Percentiles rank a stretch among this genome's conserved stretches.
Conservation (phyloP, 2,113 vertebrate genomes). For the Stegostoma tigrinum region DNA sequence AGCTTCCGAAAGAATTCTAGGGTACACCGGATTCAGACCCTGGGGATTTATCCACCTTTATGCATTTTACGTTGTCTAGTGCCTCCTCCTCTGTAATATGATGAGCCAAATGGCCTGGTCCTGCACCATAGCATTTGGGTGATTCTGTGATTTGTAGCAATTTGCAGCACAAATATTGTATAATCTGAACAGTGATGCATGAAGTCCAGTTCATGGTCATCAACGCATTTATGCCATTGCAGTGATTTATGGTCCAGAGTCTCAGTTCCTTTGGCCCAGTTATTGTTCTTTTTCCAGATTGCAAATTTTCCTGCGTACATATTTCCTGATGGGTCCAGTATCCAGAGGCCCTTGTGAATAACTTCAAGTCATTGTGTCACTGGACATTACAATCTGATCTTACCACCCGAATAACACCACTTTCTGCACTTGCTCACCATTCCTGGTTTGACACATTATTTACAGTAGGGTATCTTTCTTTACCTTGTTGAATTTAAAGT, state of each 20-base stretch:
- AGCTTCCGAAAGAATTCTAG: too few relatives aligned
- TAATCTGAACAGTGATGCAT: not conserved
- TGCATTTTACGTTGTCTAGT: too few relatives aligned
- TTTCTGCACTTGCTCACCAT: not conserved
- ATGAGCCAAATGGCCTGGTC: too few relatives aligned
- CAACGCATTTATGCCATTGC: not conserved
- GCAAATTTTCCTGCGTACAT: not conserved
- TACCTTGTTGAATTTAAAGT: not conserved
- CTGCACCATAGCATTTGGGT: too few relatives aligned
- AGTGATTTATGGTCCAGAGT: not conserved
- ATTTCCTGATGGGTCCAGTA: not conserved
- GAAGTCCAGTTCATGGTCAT: not conserved
- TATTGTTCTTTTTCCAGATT: not conserved
- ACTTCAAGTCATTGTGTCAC: too few relatives aligned
- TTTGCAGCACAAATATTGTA: not conserved
- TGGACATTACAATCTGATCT: not conserved
- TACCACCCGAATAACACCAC: not conserved
- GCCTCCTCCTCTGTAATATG: too few relatives aligned
- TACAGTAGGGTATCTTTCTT: not conserved
- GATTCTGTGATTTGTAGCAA: not conserved
- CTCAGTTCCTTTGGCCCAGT: not conserved
- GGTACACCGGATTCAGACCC: too few relatives aligned
- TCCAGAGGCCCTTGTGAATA: not conserved
- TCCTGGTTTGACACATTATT: not conserved
- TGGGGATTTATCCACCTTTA: too few relatives aligned